Evolutionary conservation across 2,888 invertebrate species (phyloP), one percentile per base, ranked within the genome.

Genomic region (Chalcis sispes): DNA sequence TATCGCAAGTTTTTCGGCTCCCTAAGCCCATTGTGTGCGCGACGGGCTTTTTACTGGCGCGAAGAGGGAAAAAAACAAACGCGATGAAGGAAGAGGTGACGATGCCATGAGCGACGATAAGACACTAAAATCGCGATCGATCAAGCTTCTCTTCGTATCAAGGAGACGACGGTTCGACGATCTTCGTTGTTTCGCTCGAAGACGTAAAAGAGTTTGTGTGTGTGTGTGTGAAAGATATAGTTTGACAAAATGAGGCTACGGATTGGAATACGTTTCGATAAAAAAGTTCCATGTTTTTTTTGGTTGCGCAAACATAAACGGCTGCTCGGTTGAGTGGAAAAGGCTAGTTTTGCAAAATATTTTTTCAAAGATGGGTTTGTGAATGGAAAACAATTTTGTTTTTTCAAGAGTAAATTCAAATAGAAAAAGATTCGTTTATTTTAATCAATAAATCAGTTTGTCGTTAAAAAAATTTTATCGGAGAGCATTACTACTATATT

Each of bases 1-100:
- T 75, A 75, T 75, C 74, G n/a, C n/a, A 64, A 75, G 62, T 62
- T 75, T 75, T 75, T 75, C 74, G 74, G 70, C 64, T 58, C 50
- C 70, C 75, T 75, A 65, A 75, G 70, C 70, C 75, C 36, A 75
- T 75, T 75, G 75, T 70, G 69, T 27, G 10, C 40, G 42, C 59
- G 27, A 2, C 27, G 29, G n/a, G 18, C 32, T 75, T 75, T 75
- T 75, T 70, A 61, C n/a, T 42, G 27, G 27, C 10, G 48, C 61
- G 25, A 40, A 66, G 73, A 27, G 42, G 46, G 59, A 54, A 48
- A 72, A 56, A 48, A 15, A 48, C 10, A 7, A n/a, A n/a, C 36
- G 36, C 36, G n/a, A n/a, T n/a, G n/a, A n/a, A n/a, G n/a, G n/a
- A n/a, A n/a, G n/a, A 3, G 58, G 46, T 40, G 61, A 61, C 50